Evolutionary conservation across 2,888 invertebrate genomes (phyloP), one percentile per base, ranked within the genome.

Genomic region (Tenthredo mesomela): DNA sequence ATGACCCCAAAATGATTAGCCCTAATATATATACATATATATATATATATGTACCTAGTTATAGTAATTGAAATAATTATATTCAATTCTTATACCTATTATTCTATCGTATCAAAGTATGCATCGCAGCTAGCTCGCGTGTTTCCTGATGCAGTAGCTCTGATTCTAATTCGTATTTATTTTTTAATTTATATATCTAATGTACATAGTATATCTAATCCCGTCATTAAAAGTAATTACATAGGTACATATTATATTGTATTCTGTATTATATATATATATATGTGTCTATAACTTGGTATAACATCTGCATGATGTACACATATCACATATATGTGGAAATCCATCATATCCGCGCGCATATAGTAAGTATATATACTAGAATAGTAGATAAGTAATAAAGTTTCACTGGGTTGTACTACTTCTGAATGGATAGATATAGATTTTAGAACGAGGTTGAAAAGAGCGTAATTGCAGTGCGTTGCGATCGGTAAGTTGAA

Each of bases 11-110:
- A n/a, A n/a, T n/a, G n/a, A n/a, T n/a, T n/a, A n/a, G n/a, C n/a
- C n/a, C n/a, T n/a, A n/a, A n/a, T n/a, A n/a, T n/a, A n/a, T n/a
- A n/a, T n/a, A n/a, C n/a, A n/a, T n/a, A n/a, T n/a, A n/a, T 29
- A 29, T 29, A 29, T 2, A 1, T 29, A 29, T 2, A 29, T 1
- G 29, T 29, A 29, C 29, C 29, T 29, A 29, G 75, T 43, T 43
- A 25, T 75, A 75, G 47, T 47, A 75, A 75, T 47, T 75, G 75
- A 75, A 75, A 75, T 75, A 75, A 75, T 75, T 47, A 50, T 47
- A 75, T 43, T 47, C 21, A n/a, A 18, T 25, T 40, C 21, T 47
- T 47, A 18, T 25, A 21, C 21, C 25, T 47, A 25, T 29, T 47
- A 43, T 47, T 43, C 47, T 47, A 43, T 43, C 25, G 7, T 47